Evolutionary conservation across 2,797 vertebrate species (phyloP).

Genomic region (Dendrocincla tyrannina): DNA sequence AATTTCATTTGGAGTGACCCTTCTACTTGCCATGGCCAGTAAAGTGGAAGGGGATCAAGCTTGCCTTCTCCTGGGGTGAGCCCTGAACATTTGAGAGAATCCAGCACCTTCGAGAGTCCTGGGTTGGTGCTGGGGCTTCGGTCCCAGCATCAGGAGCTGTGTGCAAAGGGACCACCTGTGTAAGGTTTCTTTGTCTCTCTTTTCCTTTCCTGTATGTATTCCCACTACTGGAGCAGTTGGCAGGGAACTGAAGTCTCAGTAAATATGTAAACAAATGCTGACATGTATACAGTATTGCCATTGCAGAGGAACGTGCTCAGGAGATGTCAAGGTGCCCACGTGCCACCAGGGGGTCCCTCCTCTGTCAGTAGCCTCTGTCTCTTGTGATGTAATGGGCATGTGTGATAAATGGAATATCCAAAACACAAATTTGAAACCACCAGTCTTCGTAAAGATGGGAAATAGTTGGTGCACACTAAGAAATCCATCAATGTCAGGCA

Average conservation of each 20-base stretch:
- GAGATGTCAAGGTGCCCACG: background rate
- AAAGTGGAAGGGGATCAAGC: background rate
- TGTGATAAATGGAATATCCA: background rate
- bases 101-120: background rate
- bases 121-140: background rate
- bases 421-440: background rate
- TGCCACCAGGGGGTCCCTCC: fast-evolving
- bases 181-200: background rate
- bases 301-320: background rate
- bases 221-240: background rate
- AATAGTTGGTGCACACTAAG: background rate
- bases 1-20: background rate
- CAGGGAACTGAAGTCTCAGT: background rate
- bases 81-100: background rate
- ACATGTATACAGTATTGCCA: background rate
- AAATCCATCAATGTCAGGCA: background rate
- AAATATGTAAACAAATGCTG: background rate
- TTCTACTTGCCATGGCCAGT: background rate
- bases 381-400: background rate
- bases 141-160: background rate
- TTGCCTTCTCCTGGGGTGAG: background rate
- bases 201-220: background rate
- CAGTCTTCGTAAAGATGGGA: background rate
- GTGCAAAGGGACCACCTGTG: fast-evolving
- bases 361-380: background rate